These are phyloP conservation scores for Oryzias celebensis DNA, from an alignment of 2,113 vertebrate genomes.

Conservation along the genomic window DNA sequence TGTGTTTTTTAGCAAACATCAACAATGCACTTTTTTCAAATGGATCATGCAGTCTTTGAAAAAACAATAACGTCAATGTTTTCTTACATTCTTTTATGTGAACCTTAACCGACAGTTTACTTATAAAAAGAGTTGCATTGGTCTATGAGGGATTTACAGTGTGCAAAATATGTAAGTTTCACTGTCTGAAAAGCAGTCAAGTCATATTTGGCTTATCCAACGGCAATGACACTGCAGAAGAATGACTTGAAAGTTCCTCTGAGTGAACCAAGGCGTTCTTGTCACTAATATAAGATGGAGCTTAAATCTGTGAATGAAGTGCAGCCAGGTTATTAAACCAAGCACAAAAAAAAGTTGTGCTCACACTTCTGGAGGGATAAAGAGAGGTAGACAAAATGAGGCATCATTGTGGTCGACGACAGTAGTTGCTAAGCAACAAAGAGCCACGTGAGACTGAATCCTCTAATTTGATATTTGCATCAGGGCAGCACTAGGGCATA, in stretches of 20 bases:
- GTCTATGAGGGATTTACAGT: conserved; percentile 16
- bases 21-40: too few relatives aligned
- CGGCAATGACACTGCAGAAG: conserved; percentile 14
- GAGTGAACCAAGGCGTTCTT: background rate
- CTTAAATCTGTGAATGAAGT: conserved; percentile 31
- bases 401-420: conserved; percentile 63
- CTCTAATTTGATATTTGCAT: conserved; percentile 72
- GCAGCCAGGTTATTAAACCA: conserved; percentile 36
- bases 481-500: conserved; percentile 37
- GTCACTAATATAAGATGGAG: conserved; percentile 4
- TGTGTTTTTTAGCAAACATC: too few relatives aligned
- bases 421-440: conserved; percentile 78
- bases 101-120: too few relatives aligned
- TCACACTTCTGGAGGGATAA: conserved; percentile 14
- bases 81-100: too few relatives aligned
- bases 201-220: conserved; percentile 4
- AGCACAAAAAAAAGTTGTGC: conserved; percentile 33
- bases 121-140: background rate
- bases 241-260: conserved; percentile 11
- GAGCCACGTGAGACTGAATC: conserved; percentile 59
- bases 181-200: conserved; percentile 19
- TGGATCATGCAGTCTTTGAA: too few relatives aligned
- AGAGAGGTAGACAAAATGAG: conserved; percentile 29
- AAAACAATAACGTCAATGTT: too few relatives aligned
- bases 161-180: conserved; percentile 33